phyloP scores from a whole-genome alignment of 2,888 invertebrate genomes.

The Archaeoteleia sp. region DNA sequence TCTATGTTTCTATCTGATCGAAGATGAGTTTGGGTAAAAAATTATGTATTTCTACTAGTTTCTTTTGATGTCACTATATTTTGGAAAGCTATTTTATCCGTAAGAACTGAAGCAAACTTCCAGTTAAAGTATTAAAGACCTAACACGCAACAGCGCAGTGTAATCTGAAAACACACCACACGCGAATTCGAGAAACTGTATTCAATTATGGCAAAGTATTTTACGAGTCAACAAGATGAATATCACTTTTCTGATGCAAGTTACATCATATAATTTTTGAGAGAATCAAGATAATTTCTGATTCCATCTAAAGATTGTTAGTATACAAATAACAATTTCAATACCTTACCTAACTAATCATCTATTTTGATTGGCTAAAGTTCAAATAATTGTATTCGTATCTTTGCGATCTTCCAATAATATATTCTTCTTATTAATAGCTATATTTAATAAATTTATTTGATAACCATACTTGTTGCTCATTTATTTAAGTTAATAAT shows the following conservation, averaged over 20 bases:
- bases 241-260: constrained; percentile 6
- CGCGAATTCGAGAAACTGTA: constrained; percentile 23
- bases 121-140: constrained; percentile 9
- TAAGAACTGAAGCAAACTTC: constrained; percentile 8
- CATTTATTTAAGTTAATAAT: too few species aligned
- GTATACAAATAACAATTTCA: too few species aligned
- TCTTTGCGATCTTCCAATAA: too few species aligned
- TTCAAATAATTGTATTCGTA: too few species aligned
- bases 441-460: too few species aligned
- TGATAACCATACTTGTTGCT: too few species aligned
- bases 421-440: too few species aligned
- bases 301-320: too few species aligned
- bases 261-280: too few species aligned
- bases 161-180: constrained; percentile 16
- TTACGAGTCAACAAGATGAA: constrained; percentile 19
- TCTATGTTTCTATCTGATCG: constrained; percentile 22
- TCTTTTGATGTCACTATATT: constrained; percentile 12
- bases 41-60: constrained; percentile 14
- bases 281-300: too few species aligned
- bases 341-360: too few species aligned
- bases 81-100: constrained; percentile 19
- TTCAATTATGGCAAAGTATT: constrained; percentile 19
- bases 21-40: constrained; percentile 22
- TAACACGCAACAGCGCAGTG: constrained; percentile 10
- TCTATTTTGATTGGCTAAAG: too few species aligned